Evolutionary conservation across 92 coral and sea anemone species (phyloP), one percentile per base, ranked within the genome.

Genomic region (Parazoanthus swiftii): DNA sequence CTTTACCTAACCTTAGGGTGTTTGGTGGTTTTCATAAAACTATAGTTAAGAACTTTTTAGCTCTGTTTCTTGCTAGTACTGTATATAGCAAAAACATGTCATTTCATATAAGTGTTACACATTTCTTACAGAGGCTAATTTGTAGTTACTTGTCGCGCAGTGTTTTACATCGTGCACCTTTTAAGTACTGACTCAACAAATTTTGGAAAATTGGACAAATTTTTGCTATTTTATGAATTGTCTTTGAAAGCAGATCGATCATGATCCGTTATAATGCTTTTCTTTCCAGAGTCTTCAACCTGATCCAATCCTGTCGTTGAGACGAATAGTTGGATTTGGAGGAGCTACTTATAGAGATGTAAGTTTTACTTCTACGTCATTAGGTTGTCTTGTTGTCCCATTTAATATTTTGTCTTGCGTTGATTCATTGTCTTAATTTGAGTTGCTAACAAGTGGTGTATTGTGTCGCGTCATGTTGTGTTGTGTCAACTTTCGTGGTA

Each of bases 251-350:
- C 59, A 54, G 9, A 3, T 54, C 16, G 14, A 13, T 54, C 0
- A 11, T 4, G 9, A 3, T 54, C 16, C 13, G 2, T 54, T 1
- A 11, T 4, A 18, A 68, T 8, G 44, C 13, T 18, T 80, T 33
- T 38, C 8, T 59, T 86, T 91, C 21, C 84, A 97, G 99, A 91
- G 95, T 82, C 94, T 97, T 6, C 95, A 95, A 77, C 99, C 99
- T 26, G 99, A 97, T 83, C 99, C 99, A 65, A 95, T 97, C 59
- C 44, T 97, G 92, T 93, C 93, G 0, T 91, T 97, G 80, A 97
- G 93, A 89, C 94, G 96, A 91, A 94, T 97, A 20, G 92, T 97
- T 86, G 99, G 99, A 58, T 97, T 92, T 91, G 99, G 99, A 74
- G 99, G 99, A 38, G 99, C 97, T 15, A 95, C 99, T 8, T 95